A percentile compares a stretch with the other conserved stretches of the same genome.
Evolutionary conservation across 2,797 vertebrate genomes (phyloP).

Genomic region (Potorous gilbertii): DNA sequence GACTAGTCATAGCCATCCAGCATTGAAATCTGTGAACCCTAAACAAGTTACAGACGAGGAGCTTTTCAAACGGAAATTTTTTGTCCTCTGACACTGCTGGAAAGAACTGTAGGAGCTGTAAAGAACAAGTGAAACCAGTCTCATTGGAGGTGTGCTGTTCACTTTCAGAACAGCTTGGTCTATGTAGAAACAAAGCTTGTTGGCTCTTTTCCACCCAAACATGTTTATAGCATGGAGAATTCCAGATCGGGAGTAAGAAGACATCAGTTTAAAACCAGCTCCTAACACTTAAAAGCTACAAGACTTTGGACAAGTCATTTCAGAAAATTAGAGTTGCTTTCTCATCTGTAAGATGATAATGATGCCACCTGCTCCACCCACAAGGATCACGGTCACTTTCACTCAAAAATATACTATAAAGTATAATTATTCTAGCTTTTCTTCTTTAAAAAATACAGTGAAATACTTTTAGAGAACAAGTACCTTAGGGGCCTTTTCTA

Average conservation of each 20-base stretch:
- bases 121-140: neutral
- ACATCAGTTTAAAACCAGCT: neutral
- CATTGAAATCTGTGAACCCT: neutral
- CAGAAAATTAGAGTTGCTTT: neutral
- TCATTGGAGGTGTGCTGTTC: neutral
- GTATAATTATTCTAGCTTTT: conserved; percentile 49
- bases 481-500: conserved; percentile 94
- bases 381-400: neutral
- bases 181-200: neutral
- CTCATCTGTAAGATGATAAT: neutral
- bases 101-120: neutral
- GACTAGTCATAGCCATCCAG: neutral
- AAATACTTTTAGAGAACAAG: conserved; percentile 53
- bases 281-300: neutral
- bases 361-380: neutral
- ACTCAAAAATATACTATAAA: neutral
- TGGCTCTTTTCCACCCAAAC: neutral
- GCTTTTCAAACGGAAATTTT: neutral
- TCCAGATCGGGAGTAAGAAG: neutral
- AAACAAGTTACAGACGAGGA: neutral
- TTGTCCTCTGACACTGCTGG: neutral
- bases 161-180: neutral
- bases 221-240: neutral
- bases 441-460: conserved; percentile 47
- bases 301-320: neutral